Evolutionary conservation across 2,888 invertebrate species (phyloP).

Genomic region (Iselma pallidipennis): DNA sequence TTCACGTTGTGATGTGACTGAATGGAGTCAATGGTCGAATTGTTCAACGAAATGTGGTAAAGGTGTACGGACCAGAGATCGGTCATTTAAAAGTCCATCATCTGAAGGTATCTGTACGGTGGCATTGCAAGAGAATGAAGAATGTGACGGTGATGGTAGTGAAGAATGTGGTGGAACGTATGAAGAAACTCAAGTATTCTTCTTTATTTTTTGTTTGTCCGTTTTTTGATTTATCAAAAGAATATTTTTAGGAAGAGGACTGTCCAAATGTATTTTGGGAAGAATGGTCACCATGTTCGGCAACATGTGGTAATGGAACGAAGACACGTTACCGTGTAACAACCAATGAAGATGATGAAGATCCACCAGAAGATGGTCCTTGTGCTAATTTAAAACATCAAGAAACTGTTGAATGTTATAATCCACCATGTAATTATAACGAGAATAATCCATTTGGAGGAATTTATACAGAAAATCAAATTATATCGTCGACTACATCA

Average conservation of each 20-base stretch:
- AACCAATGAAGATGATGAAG: conserved; percentile 31
- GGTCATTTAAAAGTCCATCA: conserved; percentile 62
- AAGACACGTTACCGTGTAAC: conserved; percentile 60
- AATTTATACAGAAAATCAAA: conserved; percentile 12
- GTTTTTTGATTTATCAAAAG: conserved; percentile 6
- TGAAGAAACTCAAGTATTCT: conserved; percentile 3
- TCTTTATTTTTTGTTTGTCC: background rate
- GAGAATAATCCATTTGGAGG: conserved; percentile 6
- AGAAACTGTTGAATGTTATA: conserved; percentile 47
- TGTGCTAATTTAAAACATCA: conserved; percentile 46
- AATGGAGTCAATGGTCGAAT: conserved; percentile 75
- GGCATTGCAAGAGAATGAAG: conserved; percentile 50
- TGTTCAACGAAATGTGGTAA: conserved; percentile 71
- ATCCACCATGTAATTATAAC: conserved; percentile 40
- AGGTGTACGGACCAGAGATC: conserved; percentile 66
- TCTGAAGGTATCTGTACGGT: conserved; percentile 56
- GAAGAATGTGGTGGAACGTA: conserved; percentile 17
- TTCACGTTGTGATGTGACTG: conserved; percentile 65
- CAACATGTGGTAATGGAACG: conserved; percentile 72
- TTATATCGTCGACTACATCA: background rate
- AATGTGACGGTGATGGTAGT: conserved; percentile 50
- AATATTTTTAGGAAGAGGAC: conserved; percentile 14
- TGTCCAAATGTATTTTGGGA: conserved; percentile 75
- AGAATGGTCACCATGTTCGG: conserved; percentile 75
- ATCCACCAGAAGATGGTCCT: conserved; percentile 21